Base-by-base conservation (phyloP, 2,888 invertebrate genomes). In the Heliconius ethilla region DNA sequence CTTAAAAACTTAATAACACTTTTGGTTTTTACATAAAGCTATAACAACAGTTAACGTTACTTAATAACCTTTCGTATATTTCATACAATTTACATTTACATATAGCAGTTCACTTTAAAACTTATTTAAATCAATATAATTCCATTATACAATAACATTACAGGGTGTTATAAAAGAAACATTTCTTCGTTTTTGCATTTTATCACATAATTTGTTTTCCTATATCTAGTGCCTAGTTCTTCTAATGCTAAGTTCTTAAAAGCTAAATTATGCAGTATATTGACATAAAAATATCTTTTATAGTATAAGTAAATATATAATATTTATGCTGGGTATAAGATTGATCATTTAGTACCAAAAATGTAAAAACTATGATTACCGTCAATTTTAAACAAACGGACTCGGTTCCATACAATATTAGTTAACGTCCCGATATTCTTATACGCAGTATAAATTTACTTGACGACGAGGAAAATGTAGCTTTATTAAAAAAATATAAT, bases 21-120 rank as follows among this genome's bases (percentile, higher is more conserved):
- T 93, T 94, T 92, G 93, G 93, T 93, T 92, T 91, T 89, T 88
- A 90, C 90, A 91, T 92, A 94, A 92, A 93, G 92, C 93, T 94
- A 90, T 92, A 93, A 93, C 92, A 93, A 93, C 91, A 93, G 90
- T 92, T 83, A 92, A 93, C 91, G 89, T 90, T 89, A 86, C 87
- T 89, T 85, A 85, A 89, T 91, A 89, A 89, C 87, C 40, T 89
- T 89, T 89, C 83, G 87, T 88, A 87, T 89, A 87, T 85, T 86
- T 85, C 88, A 87, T 88, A 89, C 88, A 86, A 87, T 88, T 87
- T 89, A 91, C 87, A 86, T 80, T 84, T 87, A 79, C 45, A 59
- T 75, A 78, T 67, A 73, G 72, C 73, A 63, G 78, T 74, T 78
- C 78, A 76, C 29, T 33, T 78, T 67, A 72, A 77, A 80, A 80